Base-by-base conservation (phyloP, 2,113 vertebrate species). In the Phyllopteryx taeniolatus region DNA sequence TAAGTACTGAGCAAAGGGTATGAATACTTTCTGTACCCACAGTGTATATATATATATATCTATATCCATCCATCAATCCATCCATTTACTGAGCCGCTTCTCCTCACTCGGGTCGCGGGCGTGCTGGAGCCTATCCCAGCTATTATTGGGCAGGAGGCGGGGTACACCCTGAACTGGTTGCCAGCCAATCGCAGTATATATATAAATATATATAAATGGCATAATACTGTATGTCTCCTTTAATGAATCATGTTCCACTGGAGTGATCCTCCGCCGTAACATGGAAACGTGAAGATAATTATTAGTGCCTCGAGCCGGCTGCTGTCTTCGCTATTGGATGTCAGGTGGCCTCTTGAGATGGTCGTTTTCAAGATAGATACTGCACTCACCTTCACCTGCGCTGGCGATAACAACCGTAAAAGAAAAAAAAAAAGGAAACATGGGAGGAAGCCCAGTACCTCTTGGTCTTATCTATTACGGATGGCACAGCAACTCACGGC, bases 371-470 rank as follows among this genome's bases (percentile, higher is more conserved):
- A 62, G 31, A 63, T 17, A 61, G 73, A 70, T 66, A 5, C 60
- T 46, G 42, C n/a, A 59, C 61, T 64, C 13, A 19, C 71, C 67
- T 33, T 64, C 65, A 81, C 75, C 65, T 70, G 70, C 59, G 78
- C 47, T 69, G 9, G 20, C 46, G n/a, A 65, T 76, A 85, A 39
- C 66, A 59, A 73, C 77, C 79, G 85, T 79, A 86, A 85, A 88
- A 80, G 78, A 80, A 67, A 53, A 65, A 65, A 80, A 79, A 76
- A 70, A 78, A 5, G 3, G 14, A 5, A 66, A 71, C 74, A 70
- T 73, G 75, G 86, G 78, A 79, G 82, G 78, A 86, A 85, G 79
- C 78, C 79, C 49, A 1, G 67, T 60, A 67, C 68, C 68, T 85
- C 62, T 71, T 73, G 17, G 72, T 72, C 83, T 81, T 87, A 88